These are phyloP conservation scores for Melanostoma mellinum DNA, from an alignment of 2,888 invertebrate genomes.

Conservation along the genomic window DNA sequence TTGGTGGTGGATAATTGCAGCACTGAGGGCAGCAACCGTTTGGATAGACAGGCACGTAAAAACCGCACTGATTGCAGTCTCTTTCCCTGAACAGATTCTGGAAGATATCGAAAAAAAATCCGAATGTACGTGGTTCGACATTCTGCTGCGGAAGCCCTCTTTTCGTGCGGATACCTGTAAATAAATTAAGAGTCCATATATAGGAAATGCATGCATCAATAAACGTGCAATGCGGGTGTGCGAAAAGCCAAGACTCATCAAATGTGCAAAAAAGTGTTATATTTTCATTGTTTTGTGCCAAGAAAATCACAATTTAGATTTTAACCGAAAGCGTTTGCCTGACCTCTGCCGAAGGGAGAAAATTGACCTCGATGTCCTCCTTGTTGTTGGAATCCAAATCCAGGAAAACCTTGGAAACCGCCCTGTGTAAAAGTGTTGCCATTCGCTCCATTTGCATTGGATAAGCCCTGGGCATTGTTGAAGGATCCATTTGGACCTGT, in stretches of 20 bases:
- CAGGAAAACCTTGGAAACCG: slow-evolving; percentile 5
- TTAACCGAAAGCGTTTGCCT: slow-evolving; percentile 48
- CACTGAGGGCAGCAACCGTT: slow-evolving; percentile 76
- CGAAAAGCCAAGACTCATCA: slow-evolving; percentile 21
- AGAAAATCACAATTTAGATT: slow-evolving; percentile 11
- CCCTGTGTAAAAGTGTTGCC: slow-evolving; percentile 75
- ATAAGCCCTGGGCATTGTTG: slow-evolving; percentile 48
- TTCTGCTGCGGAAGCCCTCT: slow-evolving; percentile 11
- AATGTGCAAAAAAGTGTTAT: slow-evolving; percentile 38
- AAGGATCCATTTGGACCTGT: slow-evolving; percentile 60
- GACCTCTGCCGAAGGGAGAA: slow-evolving; percentile 31
- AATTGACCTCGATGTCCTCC: slow-evolving; percentile 18
- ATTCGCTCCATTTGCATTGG: slow-evolving; percentile 22
- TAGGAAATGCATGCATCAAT: slow-evolving; percentile 7
- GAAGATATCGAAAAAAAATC: slow-evolving; percentile 38
- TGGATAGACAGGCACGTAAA: slow-evolving; percentile 68
- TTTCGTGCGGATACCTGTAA: slow-evolving; percentile 41
- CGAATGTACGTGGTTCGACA: slow-evolving; percentile 52
- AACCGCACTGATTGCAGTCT: slow-evolving; percentile 43
- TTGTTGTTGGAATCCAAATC: not conserved
- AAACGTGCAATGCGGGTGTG: slow-evolving; percentile 11
- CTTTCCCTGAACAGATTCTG: slow-evolving; percentile 36
- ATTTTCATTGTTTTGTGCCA: slow-evolving; percentile 44
- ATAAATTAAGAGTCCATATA: slow-evolving; percentile 5
- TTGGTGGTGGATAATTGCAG: slow-evolving; percentile 53